A percentile compares a stretch with the other conserved stretches of the same genome.
Evolutionary conservation across 2,113 vertebrate genomes (phyloP).

Genomic region (Pachyramphus minor): DNA sequence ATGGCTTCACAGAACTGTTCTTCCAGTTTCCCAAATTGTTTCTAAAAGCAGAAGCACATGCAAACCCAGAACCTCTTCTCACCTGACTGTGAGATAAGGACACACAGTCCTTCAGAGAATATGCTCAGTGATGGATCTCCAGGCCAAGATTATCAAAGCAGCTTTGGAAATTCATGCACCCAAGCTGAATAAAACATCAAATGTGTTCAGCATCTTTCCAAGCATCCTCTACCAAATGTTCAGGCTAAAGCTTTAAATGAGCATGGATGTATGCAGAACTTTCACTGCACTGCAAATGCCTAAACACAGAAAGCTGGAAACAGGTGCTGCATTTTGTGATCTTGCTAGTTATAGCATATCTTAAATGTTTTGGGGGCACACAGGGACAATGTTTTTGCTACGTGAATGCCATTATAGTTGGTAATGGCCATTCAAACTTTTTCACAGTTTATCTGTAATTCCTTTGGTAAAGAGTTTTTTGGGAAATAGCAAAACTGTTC

Average conservation of each 20-base stretch:
- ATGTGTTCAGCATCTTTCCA: background rate
- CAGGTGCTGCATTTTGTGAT: background rate
- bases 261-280: background rate
- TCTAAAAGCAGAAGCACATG: constrained; percentile 22
- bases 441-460: background rate
- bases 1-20: constrained; percentile 31
- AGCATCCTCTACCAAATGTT: background rate
- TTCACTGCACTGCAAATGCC: background rate
- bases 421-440: background rate
- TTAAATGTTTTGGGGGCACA: background rate
- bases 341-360: background rate
- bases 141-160: background rate
- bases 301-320: background rate
- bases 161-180: background rate
- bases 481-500: background rate
- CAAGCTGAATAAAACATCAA: background rate
- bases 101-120: background rate
- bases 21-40: background rate
- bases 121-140: background rate
- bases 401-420: background rate
- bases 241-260: background rate
- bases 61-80: background rate
- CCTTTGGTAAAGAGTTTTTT: background rate
- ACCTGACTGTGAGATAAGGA: background rate
- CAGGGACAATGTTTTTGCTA: background rate